Evolutionary conservation across 1,140 invertebrate genomes (phyloP).

Genomic region (Aphidius ervi): DNA sequence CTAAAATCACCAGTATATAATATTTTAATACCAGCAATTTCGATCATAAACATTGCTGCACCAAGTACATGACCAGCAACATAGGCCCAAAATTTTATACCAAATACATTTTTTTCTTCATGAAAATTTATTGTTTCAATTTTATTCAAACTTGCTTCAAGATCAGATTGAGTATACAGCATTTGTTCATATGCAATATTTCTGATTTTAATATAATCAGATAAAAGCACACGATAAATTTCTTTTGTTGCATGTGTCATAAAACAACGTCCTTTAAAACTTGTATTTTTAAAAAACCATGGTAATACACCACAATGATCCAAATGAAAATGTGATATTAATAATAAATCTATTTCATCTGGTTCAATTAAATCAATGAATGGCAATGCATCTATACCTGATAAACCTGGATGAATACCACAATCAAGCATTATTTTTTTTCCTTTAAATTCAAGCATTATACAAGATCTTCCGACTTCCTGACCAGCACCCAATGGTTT

Average conservation of each 20-base stretch:
- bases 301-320: slow-evolving; percentile 98
- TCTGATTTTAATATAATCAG: slow-evolving; percentile 99
- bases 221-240: slow-evolving; percentile 97
- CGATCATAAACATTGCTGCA: slow-evolving; percentile 99
- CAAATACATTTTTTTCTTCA: slow-evolving; percentile 95
- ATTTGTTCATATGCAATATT: slow-evolving; percentile 97
- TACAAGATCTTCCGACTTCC: slow-evolving; percentile 98
- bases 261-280: slow-evolving; percentile 96
- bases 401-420: slow-evolving; percentile 97
- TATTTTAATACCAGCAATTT: slow-evolving; percentile 95
- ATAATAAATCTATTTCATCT: slow-evolving; percentile 92
- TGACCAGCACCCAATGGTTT: slow-evolving; percentile 93
- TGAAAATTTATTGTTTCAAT: slow-evolving; percentile 99
- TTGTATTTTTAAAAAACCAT: slow-evolving; percentile 97
- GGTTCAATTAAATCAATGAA: slow-evolving; percentile 97
- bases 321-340: slow-evolving; percentile 98
- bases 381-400: slow-evolving; percentile 95
- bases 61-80: slow-evolving; percentile 98
- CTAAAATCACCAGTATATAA: slow-evolving; percentile 99
- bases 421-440: slow-evolving; percentile 99
- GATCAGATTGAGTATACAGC: slow-evolving; percentile 95
- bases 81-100: slow-evolving; percentile 97
- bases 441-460: slow-evolving; percentile 97
- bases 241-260: slow-evolving; percentile 99
- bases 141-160: slow-evolving; percentile 97